Base-by-base conservation (phyloP, 2,113 vertebrate genomes). In the Cnemophilus loriae region DNA sequence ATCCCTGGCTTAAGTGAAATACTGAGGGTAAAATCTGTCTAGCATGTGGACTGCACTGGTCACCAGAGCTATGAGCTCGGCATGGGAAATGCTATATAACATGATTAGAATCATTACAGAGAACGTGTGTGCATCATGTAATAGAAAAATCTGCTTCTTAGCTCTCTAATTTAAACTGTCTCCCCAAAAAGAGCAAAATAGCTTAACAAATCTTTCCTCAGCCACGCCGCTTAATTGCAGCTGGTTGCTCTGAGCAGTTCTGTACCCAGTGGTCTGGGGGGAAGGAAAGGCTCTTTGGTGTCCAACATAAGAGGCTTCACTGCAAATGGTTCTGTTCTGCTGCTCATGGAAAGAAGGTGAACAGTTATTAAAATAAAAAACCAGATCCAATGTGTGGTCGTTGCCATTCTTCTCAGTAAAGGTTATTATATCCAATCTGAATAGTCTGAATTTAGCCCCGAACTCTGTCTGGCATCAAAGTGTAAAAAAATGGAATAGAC, bases 1-100 rank as follows among this genome's bases (percentile, higher is more conserved):
- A 73, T 95, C 89, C 90, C 46, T 49, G 63, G 82, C 70, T 93
- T 89, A 93, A 95, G 55, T 85, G 82, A 87, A 85, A 53, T 57
- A 64, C 16, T 49, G 73, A 61, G 56, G 46, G 46, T 83, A 83
- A 91, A 96, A 89, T 92, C 61, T 76, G 22, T 76, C 75, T 73
- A 22, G 53, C 7, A 3, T 7, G 28, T 71, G 78, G 57, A 46
- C 65, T 35, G 41, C 65, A 46, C 64, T 64, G 61, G 84, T 56
- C 42, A 53, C 41, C 70, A 93, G 44, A 92, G 13, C 63, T 39
- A n/a, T 24, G 69, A 70, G 50, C n/a, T 64, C 85, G 65, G 78
- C 53, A 14, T 1, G 19, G 28, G 57, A 82, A 81, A 53, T 68
- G 21, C 69, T 75, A 7, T 7, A 49, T 19, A 46, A 67, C 47